Base-by-base conservation (phyloP, 2,797 vertebrate species). In the Rhinella marina region DNA sequence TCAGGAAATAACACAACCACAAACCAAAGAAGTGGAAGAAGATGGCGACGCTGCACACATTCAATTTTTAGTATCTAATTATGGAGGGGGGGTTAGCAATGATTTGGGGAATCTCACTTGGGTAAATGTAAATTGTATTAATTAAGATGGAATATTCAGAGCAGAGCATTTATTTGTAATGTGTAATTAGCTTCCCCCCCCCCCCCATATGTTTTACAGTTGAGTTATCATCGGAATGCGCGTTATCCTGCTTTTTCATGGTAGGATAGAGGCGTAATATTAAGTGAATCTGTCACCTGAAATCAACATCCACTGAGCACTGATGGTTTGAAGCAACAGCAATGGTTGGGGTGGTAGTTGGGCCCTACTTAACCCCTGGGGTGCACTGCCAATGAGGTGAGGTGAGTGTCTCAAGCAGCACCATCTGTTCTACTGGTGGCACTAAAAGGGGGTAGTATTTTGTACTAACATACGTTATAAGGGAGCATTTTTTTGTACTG, bases 1-100 rank as follows among this genome's bases (percentile, higher is more conserved):
- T 81, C 78, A 76, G 83, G 68, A 85, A 81, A 81, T 86, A 85
- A 76, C 83, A 86, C 78, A 61, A 76, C 17, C 59, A 19, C 8
- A 21, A 75, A 72, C 32, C 62, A 54, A 52, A 72, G 75, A 61
- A 80, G 64, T 56, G 27, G 19, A 32, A 70, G 54, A 88, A 48
- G 75, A 84, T 84, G n/a, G 41, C 86, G 81, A 76, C 59, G 23
- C 70, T 64, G 57, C 68, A 64, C 54, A 62, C 48, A 81, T 86
- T 16, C 64, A 76, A 75, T 32, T 21, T 75, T 59, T 57, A 32
- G 72, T 75, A 16, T 54, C 59, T 79, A 86, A 70, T 80, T 86
- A 86, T 25, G 32, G 52, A 27, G 25, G 80, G 76, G 7, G 57
- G 57, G 48, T 21, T 5, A 52, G 14, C n/a, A 85, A 2, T 57